Percentiles rank a stretch among this genome's conserved stretches.
Conservation (phyloP, 2,888 invertebrate genomes). For the Ariolimax columbianus region DNA sequence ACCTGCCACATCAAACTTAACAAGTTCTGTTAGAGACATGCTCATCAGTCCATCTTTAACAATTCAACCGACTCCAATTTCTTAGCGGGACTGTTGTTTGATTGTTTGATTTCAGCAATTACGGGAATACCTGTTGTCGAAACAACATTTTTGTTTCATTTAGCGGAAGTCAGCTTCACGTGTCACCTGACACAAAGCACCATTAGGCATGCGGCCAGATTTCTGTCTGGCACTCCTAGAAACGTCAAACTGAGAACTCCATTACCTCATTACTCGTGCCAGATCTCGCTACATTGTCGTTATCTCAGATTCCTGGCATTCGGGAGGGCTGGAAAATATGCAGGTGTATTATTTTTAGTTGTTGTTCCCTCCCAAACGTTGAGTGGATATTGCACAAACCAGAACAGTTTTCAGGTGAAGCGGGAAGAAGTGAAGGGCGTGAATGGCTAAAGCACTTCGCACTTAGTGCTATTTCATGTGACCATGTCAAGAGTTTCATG, state of each 20-base stretch:
- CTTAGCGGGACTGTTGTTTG: too few relatives aligned
- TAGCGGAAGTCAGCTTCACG: background rate
- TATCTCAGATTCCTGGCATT: background rate
- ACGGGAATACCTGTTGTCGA: background rate
- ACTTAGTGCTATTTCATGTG: background rate
- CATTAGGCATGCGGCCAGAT: background rate
- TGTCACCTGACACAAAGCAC: background rate
- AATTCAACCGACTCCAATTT: too few relatives aligned
- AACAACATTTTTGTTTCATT: background rate
- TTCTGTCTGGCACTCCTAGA: background rate
- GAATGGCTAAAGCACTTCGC: background rate
- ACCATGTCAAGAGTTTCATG: background rate
- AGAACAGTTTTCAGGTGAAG: background rate
- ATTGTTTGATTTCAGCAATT: background rate
- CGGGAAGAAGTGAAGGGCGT: background rate
- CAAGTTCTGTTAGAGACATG: too few relatives aligned
- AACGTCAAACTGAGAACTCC: slow-evolving; percentile 7
- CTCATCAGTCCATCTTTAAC: too few relatives aligned
- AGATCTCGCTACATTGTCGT: background rate
- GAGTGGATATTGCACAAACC: background rate
- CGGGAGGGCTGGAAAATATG: background rate
- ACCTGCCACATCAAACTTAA: too few relatives aligned
- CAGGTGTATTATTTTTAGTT: background rate
- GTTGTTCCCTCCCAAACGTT: background rate
- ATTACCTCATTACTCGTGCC: slow-evolving; percentile 17